Evolutionary conservation across 2,888 invertebrate genomes (phyloP), one percentile per base, ranked within the genome.

Genomic region (Caenorhabditis virilis): DNA sequence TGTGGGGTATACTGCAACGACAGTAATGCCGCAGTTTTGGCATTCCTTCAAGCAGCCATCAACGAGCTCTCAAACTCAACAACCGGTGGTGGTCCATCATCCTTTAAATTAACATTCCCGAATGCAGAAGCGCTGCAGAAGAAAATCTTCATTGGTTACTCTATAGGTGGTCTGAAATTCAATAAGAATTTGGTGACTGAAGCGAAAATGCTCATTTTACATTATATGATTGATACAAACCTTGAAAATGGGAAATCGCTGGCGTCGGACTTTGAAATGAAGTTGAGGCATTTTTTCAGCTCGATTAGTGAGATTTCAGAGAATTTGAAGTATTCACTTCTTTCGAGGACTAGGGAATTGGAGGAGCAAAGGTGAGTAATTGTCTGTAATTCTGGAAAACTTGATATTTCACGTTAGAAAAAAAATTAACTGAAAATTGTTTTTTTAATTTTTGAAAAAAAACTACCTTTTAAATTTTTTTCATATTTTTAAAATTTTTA

Each of bases 1-100:
- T 80, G 80, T 54, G 80, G 80, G 22, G 67, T 77, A 25, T 80
- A 80, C 52, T 81, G 80, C 55, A 78, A 78, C 48, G 77, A 80
- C 30, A 79, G 79, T 52, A 80, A 80, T 58, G 78, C 76, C 2
- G 72, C 74, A 1, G 74, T 80, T 0, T 57, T 80, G 39, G 77
- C 78, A 0, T 76, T 80, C 35, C 52, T 80, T 0, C 77, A 79
- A 70, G 13, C 64, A 27, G 54, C 57, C 36, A 43, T 66, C 27
- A 63, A 63, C 46, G 50, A 67, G 39, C 48, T 62, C 51, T 35
- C 53, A 38, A 27, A 54, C 51, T 47, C 54, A 18, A 50, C 65
- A 1, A 27, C 46, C 6, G n/a, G n/a, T n/a, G n/a, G n/a, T n/a
- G 30, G 6, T 30, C 30, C 22, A 23, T 47, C 18, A 16, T 50